Evolutionary conservation across 2,113 vertebrate species (phyloP).

Genomic region (Melierax canorus): DNA sequence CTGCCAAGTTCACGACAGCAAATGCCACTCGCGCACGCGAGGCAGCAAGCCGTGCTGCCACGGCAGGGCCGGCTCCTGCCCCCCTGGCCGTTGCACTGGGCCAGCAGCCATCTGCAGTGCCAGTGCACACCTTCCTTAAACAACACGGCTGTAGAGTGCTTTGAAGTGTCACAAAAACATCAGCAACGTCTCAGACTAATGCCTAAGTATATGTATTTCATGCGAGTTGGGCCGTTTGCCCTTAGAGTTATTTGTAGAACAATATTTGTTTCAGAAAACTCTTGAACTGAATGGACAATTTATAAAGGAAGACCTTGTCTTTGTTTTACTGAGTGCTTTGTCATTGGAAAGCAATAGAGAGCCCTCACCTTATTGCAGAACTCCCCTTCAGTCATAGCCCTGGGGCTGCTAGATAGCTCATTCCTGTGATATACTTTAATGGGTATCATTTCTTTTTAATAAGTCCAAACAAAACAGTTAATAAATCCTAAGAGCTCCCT

Average conservation of each 20-base stretch:
- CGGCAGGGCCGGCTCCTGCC: background rate
- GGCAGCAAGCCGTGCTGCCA: background rate
- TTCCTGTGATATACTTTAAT: constrained; percentile 28
- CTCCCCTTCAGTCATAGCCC: constrained; percentile 10
- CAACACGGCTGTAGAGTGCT: background rate
- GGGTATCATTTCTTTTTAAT: constrained; percentile 40
- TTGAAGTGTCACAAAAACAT: background rate
- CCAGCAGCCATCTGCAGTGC: rapidly evolving
- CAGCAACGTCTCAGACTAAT: background rate
- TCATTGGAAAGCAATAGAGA: background rate
- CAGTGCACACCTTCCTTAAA: background rate
- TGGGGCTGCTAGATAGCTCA: constrained; percentile 2
- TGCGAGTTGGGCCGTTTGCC: background rate
- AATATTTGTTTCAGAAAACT: background rate
- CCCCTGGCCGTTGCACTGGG: rapidly evolving
- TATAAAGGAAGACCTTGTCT: background rate
- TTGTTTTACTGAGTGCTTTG: background rate
- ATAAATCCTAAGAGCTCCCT: constrained; percentile 50
- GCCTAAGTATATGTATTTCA: background rate
- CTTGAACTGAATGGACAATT: background rate
- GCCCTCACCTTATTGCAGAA: background rate
- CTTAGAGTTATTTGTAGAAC: background rate
- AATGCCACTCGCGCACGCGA: rapidly evolving
- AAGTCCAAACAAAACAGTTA: constrained; percentile 62
- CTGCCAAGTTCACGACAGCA: background rate